Base-by-base conservation (phyloP, 2,113 vertebrate species). In the Dinomys branickii region DNA sequence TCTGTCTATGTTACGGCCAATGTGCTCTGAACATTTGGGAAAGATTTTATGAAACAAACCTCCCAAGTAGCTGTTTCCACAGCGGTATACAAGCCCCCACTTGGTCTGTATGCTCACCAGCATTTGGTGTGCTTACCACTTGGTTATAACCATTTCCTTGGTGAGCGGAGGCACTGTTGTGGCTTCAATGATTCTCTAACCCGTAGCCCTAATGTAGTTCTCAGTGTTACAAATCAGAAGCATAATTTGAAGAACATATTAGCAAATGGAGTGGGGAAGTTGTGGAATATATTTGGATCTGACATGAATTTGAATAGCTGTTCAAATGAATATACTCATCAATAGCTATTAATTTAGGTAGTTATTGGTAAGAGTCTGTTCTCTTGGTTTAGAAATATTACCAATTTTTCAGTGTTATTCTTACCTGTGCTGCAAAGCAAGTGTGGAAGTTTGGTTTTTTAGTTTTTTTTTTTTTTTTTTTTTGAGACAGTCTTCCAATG, bases 241-340 rank as follows among this genome's bases (percentile, higher is more conserved):
- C 77, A 20, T 65, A 41, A 44, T 78, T 93, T 78, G 83, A 93
- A 82, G 28, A 54, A 54, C 77, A 26, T 58, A 3, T 75, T 61
- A 75, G 13, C 35, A 89, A 63, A 56, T 78, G 10, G 59, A 14
- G 6, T 61, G 22, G 26, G 82, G 11, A 63, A 24, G 7, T 61
- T 35, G 41, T 33, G 69, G 69, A 20, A 35, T 77, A 33, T 78
- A n/a, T 26, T 14, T 65, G n/a, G 44, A 73, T 63, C 58, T 44
- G 58, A 77, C 80, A 56, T n/a, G 67, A 94, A 85, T 75, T 94
- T 90, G 77, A 90, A 75, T 63, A 90, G 38, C 65, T 94, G 47
- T 33, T 94, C 44, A 77, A 85, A 67, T 77, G 77, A 83, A 63
- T 65, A 28, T 65, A 85, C 22, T 54, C 63, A 58, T 71, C 88